Base-by-base conservation (phyloP, 92 coral and sea anemone genomes). In the Scolanthus callimorphus region DNA sequence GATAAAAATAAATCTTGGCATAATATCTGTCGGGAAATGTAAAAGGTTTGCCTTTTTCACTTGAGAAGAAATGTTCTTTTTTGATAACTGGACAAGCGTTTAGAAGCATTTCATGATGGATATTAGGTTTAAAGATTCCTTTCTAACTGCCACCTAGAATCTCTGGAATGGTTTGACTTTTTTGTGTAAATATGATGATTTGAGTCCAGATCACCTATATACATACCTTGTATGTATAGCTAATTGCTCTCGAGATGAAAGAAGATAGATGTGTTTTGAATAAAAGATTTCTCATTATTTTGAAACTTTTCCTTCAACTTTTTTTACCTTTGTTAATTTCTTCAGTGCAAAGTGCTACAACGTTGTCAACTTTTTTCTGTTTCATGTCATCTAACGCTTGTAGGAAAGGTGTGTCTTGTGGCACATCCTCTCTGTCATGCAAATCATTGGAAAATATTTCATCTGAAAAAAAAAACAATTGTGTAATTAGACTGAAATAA, bases 281-380 rank as follows among this genome's bases (percentile, higher is more conserved):
- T 15, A 34, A 6, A 34, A 34, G 6, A 34, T 34, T 34, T 6
- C 41, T 6, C 41, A 34, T 6, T 34, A 34, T 6, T 34, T 6
- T 15, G 17, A 25, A 15, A 22, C 41, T 28, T 17, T 29, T 17
- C 3, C 22, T 11, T 10, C 21, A 24, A 15, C 2, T 17, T 9
- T 11, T 29, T 77, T 38, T 50, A 86, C 98, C 98, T 67, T 65
- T 81, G 37, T 82, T 89, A 37, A 92, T 89, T 70, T 92, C 90
- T 48, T 81, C 57, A 0, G 92, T 84, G 49, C 98, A 92, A 58
- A 80, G 83, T 30, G 71, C 79, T 17, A 89, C 73, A 49, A 92
- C 60, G 17, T 74, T 70, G 21, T 81, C 98, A 73, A 76, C 88
- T 50, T 69, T 78, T 59, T 82, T 82, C 49, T 77, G 66, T 65